These are phyloP conservation scores for Osmerus eperlanus DNA, from an alignment of 2,113 vertebrate species.

Conservation along the genomic window DNA sequence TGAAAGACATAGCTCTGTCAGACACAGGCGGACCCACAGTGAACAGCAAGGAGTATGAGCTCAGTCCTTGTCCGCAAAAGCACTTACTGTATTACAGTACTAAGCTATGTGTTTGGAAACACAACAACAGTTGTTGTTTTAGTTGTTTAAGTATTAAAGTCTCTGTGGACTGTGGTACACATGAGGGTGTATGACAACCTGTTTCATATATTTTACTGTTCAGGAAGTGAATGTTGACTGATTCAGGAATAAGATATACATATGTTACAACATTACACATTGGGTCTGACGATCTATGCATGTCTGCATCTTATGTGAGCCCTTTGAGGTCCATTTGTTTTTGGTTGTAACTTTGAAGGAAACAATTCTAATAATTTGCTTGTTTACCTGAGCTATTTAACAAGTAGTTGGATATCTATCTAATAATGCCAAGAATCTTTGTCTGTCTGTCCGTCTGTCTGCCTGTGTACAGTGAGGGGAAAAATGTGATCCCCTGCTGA, in stretches of 20 bases:
- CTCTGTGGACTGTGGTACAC: not conserved
- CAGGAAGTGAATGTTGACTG: conserved; percentile 40
- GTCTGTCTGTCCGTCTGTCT: not conserved
- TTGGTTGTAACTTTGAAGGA: not conserved
- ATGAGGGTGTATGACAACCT: not conserved
- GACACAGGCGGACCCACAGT: too few relatives aligned
- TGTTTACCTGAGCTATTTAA: not conserved
- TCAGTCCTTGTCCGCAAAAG: too few relatives aligned
- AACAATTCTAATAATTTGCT: not conserved
- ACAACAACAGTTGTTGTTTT: not conserved
- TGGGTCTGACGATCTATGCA: not conserved
- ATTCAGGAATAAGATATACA: conserved; percentile 24
- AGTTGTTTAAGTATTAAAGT: too few relatives aligned
- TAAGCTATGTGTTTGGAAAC: too few relatives aligned
- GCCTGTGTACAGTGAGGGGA: not conserved
- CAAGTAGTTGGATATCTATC: too few relatives aligned
- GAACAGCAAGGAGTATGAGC: too few relatives aligned
- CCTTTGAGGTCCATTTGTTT: not conserved
- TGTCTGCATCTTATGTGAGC: not conserved
- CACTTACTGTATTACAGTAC: too few relatives aligned
- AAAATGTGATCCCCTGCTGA: too few relatives aligned
- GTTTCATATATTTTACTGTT: conserved; percentile 7
- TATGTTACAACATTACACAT: conserved; percentile 1
- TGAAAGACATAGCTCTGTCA: too few relatives aligned
- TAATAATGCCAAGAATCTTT: not conserved